Evolutionary conservation across 2,888 invertebrate species (phyloP), one percentile per base, ranked within the genome.

Genomic region (Melinaea marsaeus): DNA sequence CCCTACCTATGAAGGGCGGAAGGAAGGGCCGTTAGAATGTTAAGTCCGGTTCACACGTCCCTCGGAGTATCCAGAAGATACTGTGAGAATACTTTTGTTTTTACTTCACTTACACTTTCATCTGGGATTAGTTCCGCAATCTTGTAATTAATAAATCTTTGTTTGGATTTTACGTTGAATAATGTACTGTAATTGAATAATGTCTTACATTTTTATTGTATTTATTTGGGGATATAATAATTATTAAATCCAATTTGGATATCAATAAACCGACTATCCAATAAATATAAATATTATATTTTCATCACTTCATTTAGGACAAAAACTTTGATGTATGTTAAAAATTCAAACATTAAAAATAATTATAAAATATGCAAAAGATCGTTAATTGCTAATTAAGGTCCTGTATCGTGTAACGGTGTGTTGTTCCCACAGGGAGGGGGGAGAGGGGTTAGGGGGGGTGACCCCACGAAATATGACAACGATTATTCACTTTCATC

Each of bases 401-500:
- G 13, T 13, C 48, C 32, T 51, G 51, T 48, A 32, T 32, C 22
- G 32, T n/a, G 5, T 51, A 51, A 32, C 32, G 51, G 51, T 42
- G 9, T 42, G 32, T 51, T 32, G 32, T 77, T 80, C 80, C 78
- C 84, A 85, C 79, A 22, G 22, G 22, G 22, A 22, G 22, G 22
- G 22, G 22, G 22, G 22, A 22, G 22, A 22, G 22, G 22, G 22
- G 22, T 22, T 22, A 22, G 22, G 22, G 22, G 22, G 74, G 74
- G 63, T 74, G 66, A 72, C 75, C 76, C 74, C 60, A 69, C 79
- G 81, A 79, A 86, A 85, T 78, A 77, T 84, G 85, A 84, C 84
- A 81, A 75, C 77, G 77, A 79, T 83, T 80, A 82, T 80, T 79
- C 78, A 79, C 79, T 81, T 78, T 85, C 81, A 80, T 82, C 88